Percentiles rank a stretch among this genome's conserved stretches.
phyloP scores from a whole-genome alignment of 2,113 vertebrate species.

The Heterotilapia buettikoferi region DNA sequence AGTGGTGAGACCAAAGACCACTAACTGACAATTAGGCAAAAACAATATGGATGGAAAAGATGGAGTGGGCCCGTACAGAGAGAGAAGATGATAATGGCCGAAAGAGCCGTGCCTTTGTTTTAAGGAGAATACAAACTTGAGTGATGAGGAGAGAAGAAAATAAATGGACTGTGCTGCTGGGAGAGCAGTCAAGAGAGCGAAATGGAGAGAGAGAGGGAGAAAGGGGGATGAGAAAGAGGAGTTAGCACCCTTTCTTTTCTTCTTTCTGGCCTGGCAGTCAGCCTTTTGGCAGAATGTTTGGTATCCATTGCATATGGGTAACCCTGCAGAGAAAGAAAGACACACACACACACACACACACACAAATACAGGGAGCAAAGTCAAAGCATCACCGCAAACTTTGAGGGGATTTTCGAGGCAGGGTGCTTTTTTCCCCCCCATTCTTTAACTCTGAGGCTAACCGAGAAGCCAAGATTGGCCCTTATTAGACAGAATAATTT shows the following conservation, averaged over 20 bases:
- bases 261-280: conserved; percentile 41
- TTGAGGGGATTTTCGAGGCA: conserved; percentile 22
- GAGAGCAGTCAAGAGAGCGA: conserved; percentile 20
- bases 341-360: not conserved
- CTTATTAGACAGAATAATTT: conserved; percentile 49
- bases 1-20: conserved; percentile 13
- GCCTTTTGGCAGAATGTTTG: conserved; percentile 45
- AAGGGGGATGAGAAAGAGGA: conserved; percentile 22
- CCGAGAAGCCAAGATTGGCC: conserved; percentile 16
- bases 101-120: conserved; percentile 15
- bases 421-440: not conserved
- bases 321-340: conserved; percentile 3
- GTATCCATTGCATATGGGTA: conserved; percentile 53
- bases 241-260: conserved; percentile 26
- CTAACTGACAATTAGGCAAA: conserved; percentile 23
- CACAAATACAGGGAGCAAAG: conserved; percentile 8
- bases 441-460: conserved; percentile 17
- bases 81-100: not conserved
- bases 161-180: conserved; percentile 7
- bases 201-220: conserved; percentile 20
- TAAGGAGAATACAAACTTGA: conserved; percentile 12
- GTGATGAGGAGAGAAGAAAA: conserved; percentile 3
- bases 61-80: not conserved
- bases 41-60: not conserved
- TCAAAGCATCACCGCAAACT: conserved; percentile 27